A percentile compares a stretch with the other conserved stretches of the same genome.
Evolutionary conservation across 2,113 vertebrate species (phyloP).

Genomic region (Macrotus californicus): DNA sequence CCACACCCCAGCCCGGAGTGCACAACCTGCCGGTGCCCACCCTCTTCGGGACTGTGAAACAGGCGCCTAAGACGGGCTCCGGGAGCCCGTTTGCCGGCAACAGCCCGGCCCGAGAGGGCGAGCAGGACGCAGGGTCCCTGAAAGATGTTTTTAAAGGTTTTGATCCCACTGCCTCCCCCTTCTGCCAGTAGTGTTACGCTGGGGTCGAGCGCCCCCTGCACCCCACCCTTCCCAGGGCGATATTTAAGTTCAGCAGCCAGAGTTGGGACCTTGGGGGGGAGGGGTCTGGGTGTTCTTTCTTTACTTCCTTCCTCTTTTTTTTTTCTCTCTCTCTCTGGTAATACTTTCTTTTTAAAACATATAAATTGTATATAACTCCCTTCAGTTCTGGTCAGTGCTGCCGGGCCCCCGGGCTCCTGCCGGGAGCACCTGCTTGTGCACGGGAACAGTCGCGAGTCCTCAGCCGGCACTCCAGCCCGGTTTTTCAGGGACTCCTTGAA

Average conservation of each 20-base stretch:
- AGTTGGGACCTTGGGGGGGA: neutral
- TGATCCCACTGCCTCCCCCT: slow-evolving; percentile 95
- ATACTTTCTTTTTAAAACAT: slow-evolving; percentile 53
- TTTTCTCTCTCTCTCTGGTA: neutral
- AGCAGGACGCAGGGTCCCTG: slow-evolving; percentile 90
- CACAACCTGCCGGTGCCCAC: slow-evolving; percentile 91
- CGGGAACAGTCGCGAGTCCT: accelerated
- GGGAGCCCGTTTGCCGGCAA: slow-evolving; percentile 90
- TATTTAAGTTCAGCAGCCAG: neutral
- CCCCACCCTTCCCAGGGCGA: neutral
- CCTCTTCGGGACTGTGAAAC: slow-evolving; percentile 89
- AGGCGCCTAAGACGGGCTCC: slow-evolving; percentile 80
- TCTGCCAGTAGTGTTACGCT: slow-evolving; percentile 87
- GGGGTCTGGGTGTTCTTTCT: neutral
- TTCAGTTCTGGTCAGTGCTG: slow-evolving; percentile 54
- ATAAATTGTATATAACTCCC: slow-evolving; percentile 65
- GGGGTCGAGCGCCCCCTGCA: neutral
- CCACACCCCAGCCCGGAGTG: slow-evolving; percentile 76
- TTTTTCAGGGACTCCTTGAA: neutral
- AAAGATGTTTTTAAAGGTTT: slow-evolving; percentile 98
- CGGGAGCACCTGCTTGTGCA: neutral
- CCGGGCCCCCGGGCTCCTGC: neutral
- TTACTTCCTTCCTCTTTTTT: neutral
- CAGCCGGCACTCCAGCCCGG: neutral
- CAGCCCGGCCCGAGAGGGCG: slow-evolving; percentile 84